These are phyloP conservation scores for Lagria hirta DNA, from an alignment of 2,888 invertebrate genomes.

Conservation along the genomic window DNA sequence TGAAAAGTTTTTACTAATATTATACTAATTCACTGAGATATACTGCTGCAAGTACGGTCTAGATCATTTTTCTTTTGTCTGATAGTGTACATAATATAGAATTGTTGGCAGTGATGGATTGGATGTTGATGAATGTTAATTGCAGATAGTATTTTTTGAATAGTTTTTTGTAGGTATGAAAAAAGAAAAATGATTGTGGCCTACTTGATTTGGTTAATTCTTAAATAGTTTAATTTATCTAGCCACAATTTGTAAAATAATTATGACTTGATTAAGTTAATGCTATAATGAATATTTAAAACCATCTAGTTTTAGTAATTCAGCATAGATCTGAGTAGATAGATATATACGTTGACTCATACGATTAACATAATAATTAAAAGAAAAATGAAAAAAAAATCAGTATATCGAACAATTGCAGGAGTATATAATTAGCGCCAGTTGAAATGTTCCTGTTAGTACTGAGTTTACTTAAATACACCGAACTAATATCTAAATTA, in stretches of 20 bases:
- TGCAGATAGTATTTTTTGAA: constrained; percentile 16
- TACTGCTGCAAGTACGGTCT: constrained; percentile 5
- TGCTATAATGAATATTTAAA: constrained; percentile 39
- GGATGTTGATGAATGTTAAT: constrained; percentile 13
- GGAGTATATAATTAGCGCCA: constrained; percentile 45
- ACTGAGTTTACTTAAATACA: constrained; percentile 34
- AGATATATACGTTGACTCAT: constrained; percentile 44
- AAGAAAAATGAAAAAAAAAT: too few species aligned
- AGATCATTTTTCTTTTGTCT: background rate
- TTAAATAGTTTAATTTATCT: constrained; percentile 32
- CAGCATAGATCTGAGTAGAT: constrained; percentile 47
- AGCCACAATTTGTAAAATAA: constrained; percentile 33
- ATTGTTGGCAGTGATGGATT: constrained; percentile 14
- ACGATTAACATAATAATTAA: constrained; percentile 43
- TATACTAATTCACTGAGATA: constrained; percentile 29
- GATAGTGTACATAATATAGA: constrained; percentile 13
- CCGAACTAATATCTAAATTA: background rate
- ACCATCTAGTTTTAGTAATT: constrained; percentile 46
- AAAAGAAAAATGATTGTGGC: constrained; percentile 1
- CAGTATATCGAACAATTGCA: constrained; percentile 50
- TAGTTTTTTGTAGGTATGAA: constrained; percentile 8
- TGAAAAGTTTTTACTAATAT: constrained; percentile 33
- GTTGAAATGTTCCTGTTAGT: constrained; percentile 45
- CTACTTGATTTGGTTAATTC: constrained; percentile 1
- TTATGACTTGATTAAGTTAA: constrained; percentile 29